Evolutionary conservation across 2,888 invertebrate genomes (phyloP), one percentile per base, ranked within the genome.

Genomic region (Villa cingulata): DNA sequence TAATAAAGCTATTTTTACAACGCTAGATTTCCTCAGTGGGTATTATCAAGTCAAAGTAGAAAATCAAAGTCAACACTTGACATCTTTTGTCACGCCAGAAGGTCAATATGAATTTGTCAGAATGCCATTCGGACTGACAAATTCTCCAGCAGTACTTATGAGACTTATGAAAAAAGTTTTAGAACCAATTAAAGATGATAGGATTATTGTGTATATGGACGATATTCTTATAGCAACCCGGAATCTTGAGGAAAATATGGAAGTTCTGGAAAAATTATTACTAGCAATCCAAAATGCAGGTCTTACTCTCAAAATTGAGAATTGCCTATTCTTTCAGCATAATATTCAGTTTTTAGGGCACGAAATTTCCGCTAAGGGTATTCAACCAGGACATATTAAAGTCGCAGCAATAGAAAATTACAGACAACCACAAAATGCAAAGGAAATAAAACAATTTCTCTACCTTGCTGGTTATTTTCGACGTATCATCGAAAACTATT

Each of bases 71-170:
- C 46, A 45, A n/a, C 51, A 46, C 20, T 55, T 49, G 14, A 60
- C 57, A 2, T 51, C 52, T 1, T 59, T 59, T 43, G 55, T 59
- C 1, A 59, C 58, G 1, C 57, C 61, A 0, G 56, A 57, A 15
- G 58, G 58, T 0, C 59, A 59, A 34, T 61, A 53, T 20, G 57
- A n/a, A n/a, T n/a, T n/a, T n/a, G n/a, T n/a, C n/a, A n/a, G n/a
- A n/a, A n/a, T n/a, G n/a, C n/a, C n/a, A 60, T 59, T 59, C 43
- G 58, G 59, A 2, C 29, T 59, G 12, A 53, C 56, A 1, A 59
- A 55, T 38, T 56, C 57, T 1, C 57, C 58, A 1, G 54, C 59
- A 1, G 54, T 57, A 0, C 60, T 50, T 36, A 41, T 48, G 41
- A 27, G 42, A 9, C 2, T 45, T 10, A 48, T 50, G 46, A n/a